These are phyloP conservation scores for Leucania comma DNA, from an alignment of 2,888 invertebrate genomes.

Conservation along the genomic window DNA sequence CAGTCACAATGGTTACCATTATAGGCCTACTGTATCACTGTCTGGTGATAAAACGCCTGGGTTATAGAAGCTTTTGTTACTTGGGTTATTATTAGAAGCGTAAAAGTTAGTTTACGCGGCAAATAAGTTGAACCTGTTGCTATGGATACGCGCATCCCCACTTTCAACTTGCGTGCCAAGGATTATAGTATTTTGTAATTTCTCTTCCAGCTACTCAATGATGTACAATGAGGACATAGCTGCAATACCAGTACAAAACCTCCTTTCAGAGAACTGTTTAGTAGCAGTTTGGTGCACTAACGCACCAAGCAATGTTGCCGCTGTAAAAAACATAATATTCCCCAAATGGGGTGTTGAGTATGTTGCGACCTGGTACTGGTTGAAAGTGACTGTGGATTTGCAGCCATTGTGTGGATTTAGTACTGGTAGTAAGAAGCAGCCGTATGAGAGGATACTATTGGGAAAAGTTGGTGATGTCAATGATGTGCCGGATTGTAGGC, in stretches of 20 bases:
- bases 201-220: conserved; percentile 93
- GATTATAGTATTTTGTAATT: too few relatives aligned
- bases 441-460: conserved; percentile 94
- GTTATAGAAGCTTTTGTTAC: too few relatives aligned
- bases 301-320: conserved; percentile 92
- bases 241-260: conserved; percentile 92
- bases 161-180: too few relatives aligned
- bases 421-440: conserved; percentile 94
- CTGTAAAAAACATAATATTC: conserved; percentile 93
- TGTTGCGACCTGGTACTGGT: conserved; percentile 96
- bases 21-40: too few relatives aligned
- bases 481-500: conserved; percentile 85
- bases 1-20: too few relatives aligned
- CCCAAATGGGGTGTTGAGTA: conserved; percentile 94
- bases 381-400: conserved; percentile 94
- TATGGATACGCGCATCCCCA: too few relatives aligned
- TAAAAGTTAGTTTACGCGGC: too few relatives aligned
- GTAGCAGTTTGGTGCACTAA: conserved; percentile 98
- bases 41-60: too few relatives aligned
- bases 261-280: conserved; percentile 92
- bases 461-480: conserved; percentile 79
- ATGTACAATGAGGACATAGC: conserved; percentile 94
- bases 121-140: too few relatives aligned
- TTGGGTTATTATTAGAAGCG: too few relatives aligned
- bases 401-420: conserved; percentile 93